These are phyloP conservation scores for Listronotus bonariensis DNA, from an alignment of 1,140 invertebrate species.

Conservation along the genomic window DNA sequence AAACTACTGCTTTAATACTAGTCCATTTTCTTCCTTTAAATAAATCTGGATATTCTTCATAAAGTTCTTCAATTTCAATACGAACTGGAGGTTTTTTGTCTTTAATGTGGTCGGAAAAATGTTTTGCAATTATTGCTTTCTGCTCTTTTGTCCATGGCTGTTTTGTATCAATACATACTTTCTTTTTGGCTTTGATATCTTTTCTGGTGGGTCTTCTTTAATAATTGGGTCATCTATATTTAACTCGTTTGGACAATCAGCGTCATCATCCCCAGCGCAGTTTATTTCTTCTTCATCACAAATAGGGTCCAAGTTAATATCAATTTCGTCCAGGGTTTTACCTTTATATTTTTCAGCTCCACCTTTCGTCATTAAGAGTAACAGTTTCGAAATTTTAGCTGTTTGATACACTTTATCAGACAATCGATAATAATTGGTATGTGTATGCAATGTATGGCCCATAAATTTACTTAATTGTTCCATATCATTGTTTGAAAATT, in stretches of 20 bases:
- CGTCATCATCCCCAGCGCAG: neutral
- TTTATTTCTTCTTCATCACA: neutral
- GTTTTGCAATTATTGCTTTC: conserved; percentile 6
- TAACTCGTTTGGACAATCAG: too few relatives aligned
- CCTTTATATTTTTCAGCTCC: neutral
- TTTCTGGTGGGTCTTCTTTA: too few relatives aligned
- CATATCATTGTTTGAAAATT: conserved; percentile 10
- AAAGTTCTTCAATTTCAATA: conserved; percentile 10
- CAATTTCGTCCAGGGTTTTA: neutral
- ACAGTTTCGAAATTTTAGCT: neutral
- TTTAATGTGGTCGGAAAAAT: conserved; percentile 15
- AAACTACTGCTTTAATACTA: conserved; percentile 17
- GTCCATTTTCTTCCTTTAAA: conserved; percentile 20
- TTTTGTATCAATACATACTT: conserved; percentile 1
- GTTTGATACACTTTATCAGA: neutral
- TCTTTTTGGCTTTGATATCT: neutral
- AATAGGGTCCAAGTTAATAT: neutral
- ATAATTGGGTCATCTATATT: too few relatives aligned
- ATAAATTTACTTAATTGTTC: conserved; percentile 5
- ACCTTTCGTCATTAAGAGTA: neutral
- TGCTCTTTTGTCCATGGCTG: conserved; percentile 11
- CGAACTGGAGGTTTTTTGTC: conserved; percentile 11
- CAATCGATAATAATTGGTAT: neutral
- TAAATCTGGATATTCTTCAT: conserved; percentile 1
- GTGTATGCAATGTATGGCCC: conserved; percentile 1